These are phyloP conservation scores for Cryptotis parvus DNA, from an alignment of 2,113 vertebrate species.

Conservation along the genomic window DNA sequence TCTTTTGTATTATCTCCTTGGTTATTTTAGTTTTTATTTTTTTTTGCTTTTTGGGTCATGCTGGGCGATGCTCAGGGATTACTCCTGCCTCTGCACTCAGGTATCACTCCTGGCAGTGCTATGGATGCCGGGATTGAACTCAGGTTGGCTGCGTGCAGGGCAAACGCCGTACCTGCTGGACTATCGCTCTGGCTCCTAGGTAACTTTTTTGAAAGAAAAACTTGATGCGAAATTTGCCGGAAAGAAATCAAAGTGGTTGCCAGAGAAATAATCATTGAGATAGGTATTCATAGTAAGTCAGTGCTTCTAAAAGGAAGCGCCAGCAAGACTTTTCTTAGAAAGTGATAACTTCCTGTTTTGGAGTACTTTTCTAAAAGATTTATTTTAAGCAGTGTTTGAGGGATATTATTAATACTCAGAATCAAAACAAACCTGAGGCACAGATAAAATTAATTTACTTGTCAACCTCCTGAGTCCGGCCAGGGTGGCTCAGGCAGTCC, in stretches of 20 bases:
- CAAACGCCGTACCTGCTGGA: no score
- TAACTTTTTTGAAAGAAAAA: neutral
- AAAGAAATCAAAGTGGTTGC: conserved; percentile 9
- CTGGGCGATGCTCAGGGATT: no score
- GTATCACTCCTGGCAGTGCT: no score
- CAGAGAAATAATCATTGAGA: conserved; percentile 9
- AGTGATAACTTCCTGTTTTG: neutral
- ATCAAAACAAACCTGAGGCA: neutral
- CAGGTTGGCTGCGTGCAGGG: no score
- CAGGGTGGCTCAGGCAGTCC: no score
- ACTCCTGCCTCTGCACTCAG: no score
- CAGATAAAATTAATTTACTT: conserved; percentile 32
- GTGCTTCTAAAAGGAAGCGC: neutral
- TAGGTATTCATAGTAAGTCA: neutral
- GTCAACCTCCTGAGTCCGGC: no score
- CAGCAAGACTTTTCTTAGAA: neutral
- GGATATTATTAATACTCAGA: neutral
- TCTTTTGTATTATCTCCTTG: no score
- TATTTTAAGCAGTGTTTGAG: conserved; percentile 44
- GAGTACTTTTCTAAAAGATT: neutral
- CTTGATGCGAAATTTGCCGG: conserved; percentile 18
- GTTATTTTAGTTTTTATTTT: no score
- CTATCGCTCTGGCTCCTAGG: no score
- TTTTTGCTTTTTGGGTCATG: no score
- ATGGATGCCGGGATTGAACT: no score